Conservation (phyloP, 1,140 invertebrate genomes). For the Matsumurasca onukii region DNA sequence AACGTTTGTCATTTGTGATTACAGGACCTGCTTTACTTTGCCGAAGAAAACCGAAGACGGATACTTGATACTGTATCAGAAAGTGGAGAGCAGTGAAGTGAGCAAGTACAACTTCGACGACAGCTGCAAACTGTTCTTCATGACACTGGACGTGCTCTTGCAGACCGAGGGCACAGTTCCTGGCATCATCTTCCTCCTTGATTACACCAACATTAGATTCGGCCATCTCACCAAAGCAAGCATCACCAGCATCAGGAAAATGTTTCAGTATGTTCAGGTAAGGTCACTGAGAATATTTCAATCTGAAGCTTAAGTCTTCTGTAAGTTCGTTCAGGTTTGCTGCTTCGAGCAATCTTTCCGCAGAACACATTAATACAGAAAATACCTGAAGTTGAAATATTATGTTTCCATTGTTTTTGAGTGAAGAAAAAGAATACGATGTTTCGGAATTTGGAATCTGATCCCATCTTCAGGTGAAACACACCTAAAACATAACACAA, state of each 20-base stretch:
- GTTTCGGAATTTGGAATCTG: too few species aligned
- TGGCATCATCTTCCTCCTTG: conserved; percentile 56
- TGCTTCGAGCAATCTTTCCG: too few species aligned
- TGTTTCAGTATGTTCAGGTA: conserved; percentile 65
- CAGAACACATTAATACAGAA: too few species aligned
- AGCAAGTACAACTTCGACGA: conserved; percentile 66
- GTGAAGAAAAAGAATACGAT: too few species aligned
- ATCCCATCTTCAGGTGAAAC: too few species aligned
- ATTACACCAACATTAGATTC: conserved; percentile 61
- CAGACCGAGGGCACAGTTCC: conserved; percentile 38
- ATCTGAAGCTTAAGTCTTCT: too few species aligned
- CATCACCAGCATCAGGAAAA: conserved; percentile 56
- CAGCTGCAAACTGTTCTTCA: conserved; percentile 56
- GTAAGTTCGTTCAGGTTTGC: too few species aligned
- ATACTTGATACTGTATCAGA: conserved; percentile 61
- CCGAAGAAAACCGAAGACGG: conserved; percentile 53
- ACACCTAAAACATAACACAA: too few species aligned
- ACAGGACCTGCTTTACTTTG: conserved; percentile 36
- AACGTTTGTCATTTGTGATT: neutral
- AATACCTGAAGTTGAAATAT: too few species aligned
- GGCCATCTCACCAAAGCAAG: conserved; percentile 61
- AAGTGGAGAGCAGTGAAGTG: conserved; percentile 58
- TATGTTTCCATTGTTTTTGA: too few species aligned
- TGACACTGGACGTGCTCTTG: conserved; percentile 39
- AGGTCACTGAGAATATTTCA: neutral